phyloP scores from a whole-genome alignment of 2,113 vertebrate genomes.

The Murina feae region DNA sequence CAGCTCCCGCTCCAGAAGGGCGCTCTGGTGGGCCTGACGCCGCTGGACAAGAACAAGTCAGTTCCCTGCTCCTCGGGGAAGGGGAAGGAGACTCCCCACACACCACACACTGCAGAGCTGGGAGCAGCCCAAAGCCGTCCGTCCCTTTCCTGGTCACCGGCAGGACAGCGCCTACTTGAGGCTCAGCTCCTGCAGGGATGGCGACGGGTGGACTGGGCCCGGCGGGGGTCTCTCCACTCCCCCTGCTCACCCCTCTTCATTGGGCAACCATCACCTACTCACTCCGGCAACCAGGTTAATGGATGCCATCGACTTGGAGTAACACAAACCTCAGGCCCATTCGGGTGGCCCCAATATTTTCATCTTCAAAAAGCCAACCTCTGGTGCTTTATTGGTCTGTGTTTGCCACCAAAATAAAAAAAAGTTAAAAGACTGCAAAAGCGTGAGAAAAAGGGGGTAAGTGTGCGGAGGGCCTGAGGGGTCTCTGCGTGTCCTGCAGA shows the following conservation, averaged over 20 bases:
- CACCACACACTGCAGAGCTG: background rate
- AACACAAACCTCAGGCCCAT: constrained; percentile 68
- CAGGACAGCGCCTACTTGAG: background rate
- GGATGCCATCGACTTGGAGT: constrained; percentile 72
- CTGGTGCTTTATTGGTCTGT: background rate
- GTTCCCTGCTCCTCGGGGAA: background rate
- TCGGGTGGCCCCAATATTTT: constrained; percentile 23
- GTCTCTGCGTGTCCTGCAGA: background rate
- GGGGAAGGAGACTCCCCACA: background rate
- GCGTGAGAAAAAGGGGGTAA: background rate
- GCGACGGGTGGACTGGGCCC: background rate
- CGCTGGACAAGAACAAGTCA: too few relatives aligned
- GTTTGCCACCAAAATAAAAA: background rate
- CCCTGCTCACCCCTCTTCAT: constrained; percentile 58
- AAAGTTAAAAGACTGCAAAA: background rate
- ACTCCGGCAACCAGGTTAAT: constrained; percentile 76
- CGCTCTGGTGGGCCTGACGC: background rate
- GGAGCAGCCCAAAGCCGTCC: rapidly evolving
- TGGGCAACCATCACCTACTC: constrained; percentile 63
- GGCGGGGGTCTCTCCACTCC: constrained; percentile 14
- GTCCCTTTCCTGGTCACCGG: background rate
- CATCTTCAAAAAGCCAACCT: constrained; percentile 57
- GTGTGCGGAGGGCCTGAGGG: background rate
- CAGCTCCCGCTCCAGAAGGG: background rate
- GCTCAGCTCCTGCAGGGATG: background rate